Percentiles rank a stretch among this genome's conserved stretches.
phyloP scores from a whole-genome alignment of 1,140 invertebrate species.

The Temnothorax curvispinosus region DNA sequence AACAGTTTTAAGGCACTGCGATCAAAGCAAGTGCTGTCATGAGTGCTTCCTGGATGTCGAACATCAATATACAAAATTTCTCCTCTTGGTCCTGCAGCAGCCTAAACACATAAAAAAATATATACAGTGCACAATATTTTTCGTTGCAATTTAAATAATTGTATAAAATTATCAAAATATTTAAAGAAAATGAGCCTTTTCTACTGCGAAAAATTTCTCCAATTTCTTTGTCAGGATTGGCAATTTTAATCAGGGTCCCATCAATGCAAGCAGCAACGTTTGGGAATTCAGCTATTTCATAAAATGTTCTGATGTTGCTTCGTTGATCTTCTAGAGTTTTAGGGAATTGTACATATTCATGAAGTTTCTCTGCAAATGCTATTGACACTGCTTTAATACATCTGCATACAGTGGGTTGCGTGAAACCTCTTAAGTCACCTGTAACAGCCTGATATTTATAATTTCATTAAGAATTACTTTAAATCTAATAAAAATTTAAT shows the following conservation, averaged over 20 bases:
- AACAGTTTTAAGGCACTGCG: not conserved
- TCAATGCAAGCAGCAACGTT: slow-evolving; percentile 4
- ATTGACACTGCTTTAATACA: not conserved
- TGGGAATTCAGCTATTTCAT: not conserved
- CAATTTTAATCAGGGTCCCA: not conserved
- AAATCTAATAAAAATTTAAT: too few species aligned
- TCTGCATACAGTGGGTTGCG: slow-evolving; percentile 3
- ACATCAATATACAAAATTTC: slow-evolving; percentile 1
- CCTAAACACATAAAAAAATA: not conserved
- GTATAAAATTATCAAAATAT: not conserved
- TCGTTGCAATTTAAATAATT: too few species aligned
- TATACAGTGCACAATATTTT: too few species aligned
- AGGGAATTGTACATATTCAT: slow-evolving; percentile 1
- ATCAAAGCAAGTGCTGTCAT: not conserved
- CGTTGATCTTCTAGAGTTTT: not conserved
- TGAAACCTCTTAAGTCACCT: not conserved
- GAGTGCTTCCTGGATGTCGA: not conserved
- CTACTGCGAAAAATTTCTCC: not conserved
- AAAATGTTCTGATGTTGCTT: not conserved
- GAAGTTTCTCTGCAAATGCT: not conserved
- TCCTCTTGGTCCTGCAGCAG: not conserved
- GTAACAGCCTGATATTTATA: not conserved
- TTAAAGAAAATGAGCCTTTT: not conserved
- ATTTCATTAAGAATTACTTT: too few species aligned
- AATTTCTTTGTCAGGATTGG: not conserved